These are phyloP conservation scores for Chrysolina oricalcia DNA, from an alignment of 2,888 invertebrate species.

Conservation along the genomic window DNA sequence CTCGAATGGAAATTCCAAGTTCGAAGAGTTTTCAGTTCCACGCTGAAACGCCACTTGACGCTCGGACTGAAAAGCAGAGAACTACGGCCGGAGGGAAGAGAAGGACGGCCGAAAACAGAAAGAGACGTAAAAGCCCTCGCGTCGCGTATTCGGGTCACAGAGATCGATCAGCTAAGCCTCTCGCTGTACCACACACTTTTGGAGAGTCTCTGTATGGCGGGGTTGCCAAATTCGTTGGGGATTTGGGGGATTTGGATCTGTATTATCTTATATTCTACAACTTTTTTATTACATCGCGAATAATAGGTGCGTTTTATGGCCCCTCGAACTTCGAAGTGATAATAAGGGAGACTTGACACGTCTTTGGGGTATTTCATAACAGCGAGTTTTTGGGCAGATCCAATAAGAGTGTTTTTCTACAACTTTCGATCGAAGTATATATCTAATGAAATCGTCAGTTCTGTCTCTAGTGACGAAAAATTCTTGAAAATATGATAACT, in stretches of 20 bases:
- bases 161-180: slow-evolving; percentile 48
- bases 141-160: slow-evolving; percentile 56
- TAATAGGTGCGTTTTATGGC: slow-evolving; percentile 21
- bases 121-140: slow-evolving; percentile 26
- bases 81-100: slow-evolving; percentile 25
- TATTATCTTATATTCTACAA: slow-evolving; percentile 25
- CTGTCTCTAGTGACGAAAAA: too few species aligned
- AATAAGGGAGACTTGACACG: slow-evolving; percentile 6
- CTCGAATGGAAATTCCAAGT: slow-evolving; percentile 41
- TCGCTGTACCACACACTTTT: slow-evolving; percentile 21
- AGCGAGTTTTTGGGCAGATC: not conserved
- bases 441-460: too few species aligned
- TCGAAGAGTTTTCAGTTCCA: slow-evolving; percentile 40
- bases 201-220: slow-evolving; percentile 20
- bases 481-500: too few species aligned
- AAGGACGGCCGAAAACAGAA: not conserved
- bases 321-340: slow-evolving; percentile 15
- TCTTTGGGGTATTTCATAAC: not conserved
- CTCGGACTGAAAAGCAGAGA: slow-evolving; percentile 35
- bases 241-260: slow-evolving; percentile 11
- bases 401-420: not conserved
- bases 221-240: slow-evolving; percentile 24
- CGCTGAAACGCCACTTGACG: slow-evolving; percentile 47
- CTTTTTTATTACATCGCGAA: slow-evolving; percentile 21
- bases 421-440: too few species aligned